These are phyloP conservation scores for Tetraneura akinire DNA, from an alignment of 1,140 invertebrate genomes.

Conservation along the genomic window DNA sequence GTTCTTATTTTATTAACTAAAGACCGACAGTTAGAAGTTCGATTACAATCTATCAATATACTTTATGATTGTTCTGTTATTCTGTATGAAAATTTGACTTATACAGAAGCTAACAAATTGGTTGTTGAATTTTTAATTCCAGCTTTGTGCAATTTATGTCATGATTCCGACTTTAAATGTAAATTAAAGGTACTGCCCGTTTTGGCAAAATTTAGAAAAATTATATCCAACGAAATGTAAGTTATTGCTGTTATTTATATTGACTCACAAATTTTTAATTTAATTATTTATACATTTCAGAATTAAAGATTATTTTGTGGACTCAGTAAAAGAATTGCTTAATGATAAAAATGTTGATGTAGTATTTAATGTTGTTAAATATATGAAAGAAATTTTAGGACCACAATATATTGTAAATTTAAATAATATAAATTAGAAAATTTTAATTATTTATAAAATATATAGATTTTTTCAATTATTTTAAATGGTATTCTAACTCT, in stretches of 20 bases:
- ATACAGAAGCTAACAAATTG: slow-evolving; percentile 19
- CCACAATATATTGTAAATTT: slow-evolving; percentile 18
- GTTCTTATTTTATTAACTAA: slow-evolving; percentile 19
- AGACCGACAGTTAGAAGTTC: slow-evolving; percentile 24
- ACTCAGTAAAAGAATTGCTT: slow-evolving; percentile 21
- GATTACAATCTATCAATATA: background rate
- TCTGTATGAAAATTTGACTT: slow-evolving; percentile 15
- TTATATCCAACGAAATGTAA: slow-evolving; percentile 21
- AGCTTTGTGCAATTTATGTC: slow-evolving; percentile 13
- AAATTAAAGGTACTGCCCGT: background rate
- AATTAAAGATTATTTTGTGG: slow-evolving; percentile 36
- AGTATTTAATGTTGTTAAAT: slow-evolving; percentile 44
- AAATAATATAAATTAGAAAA: background rate
- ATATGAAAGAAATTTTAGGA: slow-evolving; percentile 42
- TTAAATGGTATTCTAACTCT: too few species aligned
- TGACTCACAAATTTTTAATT: too few species aligned
- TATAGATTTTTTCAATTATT: too few species aligned
- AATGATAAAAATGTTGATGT: slow-evolving; percentile 31
- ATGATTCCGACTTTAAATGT: slow-evolving; percentile 21
- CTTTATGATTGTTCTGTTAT: slow-evolving; percentile 38
- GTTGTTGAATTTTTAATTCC: slow-evolving; percentile 25
- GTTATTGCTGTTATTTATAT: background rate
- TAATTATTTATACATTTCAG: slow-evolving; percentile 8
- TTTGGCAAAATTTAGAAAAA: slow-evolving; percentile 37
- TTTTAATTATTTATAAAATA: too few species aligned